Conservation (phyloP, 2,113 vertebrate species). For the Polypterus senegalus region DNA sequence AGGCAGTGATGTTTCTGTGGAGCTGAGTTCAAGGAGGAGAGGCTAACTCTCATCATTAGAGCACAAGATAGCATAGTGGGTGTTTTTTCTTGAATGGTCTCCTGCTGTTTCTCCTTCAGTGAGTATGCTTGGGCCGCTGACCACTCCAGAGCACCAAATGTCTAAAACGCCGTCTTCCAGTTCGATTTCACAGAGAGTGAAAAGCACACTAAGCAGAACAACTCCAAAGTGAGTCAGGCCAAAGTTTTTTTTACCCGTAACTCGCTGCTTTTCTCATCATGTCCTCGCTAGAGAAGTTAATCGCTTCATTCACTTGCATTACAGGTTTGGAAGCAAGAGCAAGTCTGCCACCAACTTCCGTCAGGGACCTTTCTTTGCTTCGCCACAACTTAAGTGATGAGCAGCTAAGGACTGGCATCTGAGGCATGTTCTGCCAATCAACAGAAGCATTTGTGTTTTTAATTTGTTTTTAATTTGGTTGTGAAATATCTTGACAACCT, state of each 20-base stretch:
- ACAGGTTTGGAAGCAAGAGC: constrained; percentile 83
- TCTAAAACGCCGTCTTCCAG: constrained; percentile 81
- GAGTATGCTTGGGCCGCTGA: constrained; percentile 83
- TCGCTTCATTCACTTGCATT: constrained; percentile 12
- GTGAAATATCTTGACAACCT: too few species aligned
- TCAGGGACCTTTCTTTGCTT: constrained; percentile 80
- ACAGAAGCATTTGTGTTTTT: too few species aligned
- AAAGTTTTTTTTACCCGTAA: neutral
- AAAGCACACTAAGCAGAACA: constrained; percentile 65
- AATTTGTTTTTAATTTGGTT: too few species aligned
- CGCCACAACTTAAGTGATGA: constrained; percentile 71
- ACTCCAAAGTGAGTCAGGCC: constrained; percentile 69
- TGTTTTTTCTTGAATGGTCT: neutral
- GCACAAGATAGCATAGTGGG: too few species aligned
- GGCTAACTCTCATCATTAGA: too few species aligned
- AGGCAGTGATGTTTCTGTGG: neutral
- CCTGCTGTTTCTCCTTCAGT: constrained; percentile 42
- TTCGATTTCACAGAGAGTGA: constrained; percentile 79
- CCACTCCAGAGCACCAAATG: constrained; percentile 84
- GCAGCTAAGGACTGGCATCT: too few species aligned
- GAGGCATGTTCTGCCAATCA: too few species aligned
- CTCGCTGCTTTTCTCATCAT: neutral
- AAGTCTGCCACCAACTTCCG: constrained; percentile 59
- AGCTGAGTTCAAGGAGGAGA: too few species aligned
- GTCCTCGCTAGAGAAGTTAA: neutral